Evolutionary conservation across 2,797 vertebrate genomes (phyloP).

Genomic region (Lutjanus campechanus): DNA sequence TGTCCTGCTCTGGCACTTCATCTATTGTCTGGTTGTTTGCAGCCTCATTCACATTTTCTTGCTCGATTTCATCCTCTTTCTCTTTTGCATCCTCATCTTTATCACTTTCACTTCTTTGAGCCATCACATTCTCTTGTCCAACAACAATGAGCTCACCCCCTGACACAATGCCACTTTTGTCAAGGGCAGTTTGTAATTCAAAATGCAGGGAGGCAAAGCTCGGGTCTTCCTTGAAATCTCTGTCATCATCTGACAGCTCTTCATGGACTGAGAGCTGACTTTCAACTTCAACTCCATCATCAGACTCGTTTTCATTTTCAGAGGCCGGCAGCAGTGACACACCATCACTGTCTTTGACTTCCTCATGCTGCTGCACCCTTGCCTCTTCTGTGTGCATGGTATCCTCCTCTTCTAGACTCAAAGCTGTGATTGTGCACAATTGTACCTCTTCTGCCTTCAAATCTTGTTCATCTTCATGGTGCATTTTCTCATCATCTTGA

Average conservation of each 20-base stretch:
- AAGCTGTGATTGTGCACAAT: not conserved
- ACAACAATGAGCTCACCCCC: constrained; percentile 7
- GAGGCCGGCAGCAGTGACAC: not conserved
- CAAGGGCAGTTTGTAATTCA: not conserved
- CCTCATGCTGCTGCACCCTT: not conserved
- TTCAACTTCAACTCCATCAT: constrained; percentile 4
- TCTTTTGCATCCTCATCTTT: not conserved
- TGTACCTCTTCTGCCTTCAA: not conserved
- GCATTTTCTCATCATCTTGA: constrained; percentile 18
- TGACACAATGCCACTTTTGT: not conserved
- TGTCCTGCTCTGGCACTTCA: constrained; percentile 12
- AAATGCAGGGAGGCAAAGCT: not conserved
- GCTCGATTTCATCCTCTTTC: constrained; percentile 11
- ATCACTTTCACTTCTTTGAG: constrained; percentile 2
- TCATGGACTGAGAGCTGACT: not conserved
- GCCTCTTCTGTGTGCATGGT: not conserved
- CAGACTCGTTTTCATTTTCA: constrained; percentile 8
- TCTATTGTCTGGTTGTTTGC: not conserved
- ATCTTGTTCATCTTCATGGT: not conserved
- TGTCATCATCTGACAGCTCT: not conserved
- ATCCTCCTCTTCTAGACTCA: constrained; percentile 12
- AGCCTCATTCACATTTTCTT: not conserved
- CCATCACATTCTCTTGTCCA: not conserved
- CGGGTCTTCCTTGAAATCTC: not conserved
- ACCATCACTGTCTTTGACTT: not conserved